Percentiles rank a stretch among this genome's conserved stretches.
phyloP scores from a whole-genome alignment of 2,113 vertebrate species.

The Podarcis raffonei region DNA sequence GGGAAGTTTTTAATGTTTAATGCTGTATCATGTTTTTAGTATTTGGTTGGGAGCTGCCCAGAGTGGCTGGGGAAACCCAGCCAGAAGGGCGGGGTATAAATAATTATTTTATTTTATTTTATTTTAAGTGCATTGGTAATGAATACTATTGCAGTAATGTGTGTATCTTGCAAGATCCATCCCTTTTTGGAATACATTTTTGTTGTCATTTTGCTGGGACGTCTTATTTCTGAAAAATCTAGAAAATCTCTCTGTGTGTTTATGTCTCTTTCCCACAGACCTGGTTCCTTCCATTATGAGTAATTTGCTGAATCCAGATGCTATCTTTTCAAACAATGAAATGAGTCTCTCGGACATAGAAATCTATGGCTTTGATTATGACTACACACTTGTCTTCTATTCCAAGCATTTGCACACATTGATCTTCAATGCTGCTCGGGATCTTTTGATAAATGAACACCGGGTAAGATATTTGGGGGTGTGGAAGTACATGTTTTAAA shows the following conservation, averaged over 20 bases:
- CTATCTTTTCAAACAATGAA: slow-evolving; percentile 98
- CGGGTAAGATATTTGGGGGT: slow-evolving; percentile 78
- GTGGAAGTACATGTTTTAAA: not conserved
- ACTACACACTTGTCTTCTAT: slow-evolving; percentile 97
- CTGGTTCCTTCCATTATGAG: slow-evolving; percentile 83
- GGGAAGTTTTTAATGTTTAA: too few species aligned
- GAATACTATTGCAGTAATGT: not conserved
- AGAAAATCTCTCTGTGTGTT: not conserved
- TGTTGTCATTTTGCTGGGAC: not conserved
- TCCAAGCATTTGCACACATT: slow-evolving; percentile 93
- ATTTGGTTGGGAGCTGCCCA: too few species aligned
- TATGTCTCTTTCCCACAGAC: slow-evolving; percentile 68
- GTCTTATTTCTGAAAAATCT: not conserved
- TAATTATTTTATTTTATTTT: too few species aligned
- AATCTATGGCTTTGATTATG: slow-evolving; percentile 98
- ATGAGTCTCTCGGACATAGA: slow-evolving; percentile 94
- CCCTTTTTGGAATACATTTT: not conserved
- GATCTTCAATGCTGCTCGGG: slow-evolving; percentile 93
- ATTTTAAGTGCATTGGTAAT: not conserved
- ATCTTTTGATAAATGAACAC: slow-evolving; percentile 93
- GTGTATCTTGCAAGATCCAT: not conserved
- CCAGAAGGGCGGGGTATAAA: too few species aligned
- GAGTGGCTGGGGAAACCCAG: too few species aligned
- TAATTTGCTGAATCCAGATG: slow-evolving; percentile 89
- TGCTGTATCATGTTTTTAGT: too few species aligned